phyloP scores from a whole-genome alignment of 64 coral and sea anemone species.

The Stichodactyla mertensii region DNA sequence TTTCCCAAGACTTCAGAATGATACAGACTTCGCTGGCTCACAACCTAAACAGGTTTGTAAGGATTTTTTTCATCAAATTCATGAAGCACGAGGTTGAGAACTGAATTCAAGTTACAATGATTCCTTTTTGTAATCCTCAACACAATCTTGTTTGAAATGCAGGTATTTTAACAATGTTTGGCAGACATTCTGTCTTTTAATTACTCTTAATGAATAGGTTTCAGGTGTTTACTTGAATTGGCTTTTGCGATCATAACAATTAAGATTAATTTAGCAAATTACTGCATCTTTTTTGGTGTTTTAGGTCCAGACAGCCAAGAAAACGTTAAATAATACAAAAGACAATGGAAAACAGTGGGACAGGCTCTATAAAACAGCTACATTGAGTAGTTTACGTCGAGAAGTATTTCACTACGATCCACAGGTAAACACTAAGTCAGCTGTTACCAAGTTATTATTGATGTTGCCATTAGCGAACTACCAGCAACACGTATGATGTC shows the following conservation, averaged over 20 bases:
- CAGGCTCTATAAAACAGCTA: conserved; percentile 85
- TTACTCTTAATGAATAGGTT: no score
- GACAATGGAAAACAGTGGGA: conserved; percentile 65
- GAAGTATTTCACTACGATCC: conserved; percentile 93
- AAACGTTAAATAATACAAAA: not conserved
- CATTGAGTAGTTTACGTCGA: conserved; percentile 79
- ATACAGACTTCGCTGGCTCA: conserved; percentile 69
- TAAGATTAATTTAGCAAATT: not conserved
- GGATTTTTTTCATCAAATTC: not conserved
- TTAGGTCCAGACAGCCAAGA: conserved; percentile 40
- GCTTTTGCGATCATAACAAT: not conserved
- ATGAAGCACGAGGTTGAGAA: not conserved
- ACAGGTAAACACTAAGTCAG: conserved; percentile 44
- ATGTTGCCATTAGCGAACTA: no score
- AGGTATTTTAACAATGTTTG: no score
- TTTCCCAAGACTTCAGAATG: conserved; percentile 96
- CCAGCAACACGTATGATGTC: no score
- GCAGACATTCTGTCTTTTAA: no score
- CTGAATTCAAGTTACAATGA: no score
- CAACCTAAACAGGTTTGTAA: conserved; percentile 60
- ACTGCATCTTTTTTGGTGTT: not conserved
- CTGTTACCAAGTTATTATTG: no score
- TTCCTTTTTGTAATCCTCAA: no score
- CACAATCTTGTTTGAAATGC: no score
- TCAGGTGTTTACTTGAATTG: no score